These are phyloP conservation scores for Notarius quadriscutis DNA, from an alignment of 2,113 vertebrate genomes.

Conservation along the genomic window DNA sequence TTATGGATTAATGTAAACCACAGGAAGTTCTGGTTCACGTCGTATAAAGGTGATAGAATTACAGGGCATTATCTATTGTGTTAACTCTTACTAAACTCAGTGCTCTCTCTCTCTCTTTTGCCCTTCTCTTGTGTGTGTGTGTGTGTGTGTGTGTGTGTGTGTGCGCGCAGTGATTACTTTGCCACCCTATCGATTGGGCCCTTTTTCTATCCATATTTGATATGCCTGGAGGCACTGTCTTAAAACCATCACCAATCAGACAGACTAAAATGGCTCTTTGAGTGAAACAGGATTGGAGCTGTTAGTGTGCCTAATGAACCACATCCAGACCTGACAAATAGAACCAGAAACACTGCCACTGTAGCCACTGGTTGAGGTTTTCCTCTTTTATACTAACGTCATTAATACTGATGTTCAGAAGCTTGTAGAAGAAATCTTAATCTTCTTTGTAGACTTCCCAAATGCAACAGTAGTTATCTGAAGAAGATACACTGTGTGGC, in stretches of 20 bases:
- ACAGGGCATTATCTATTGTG: slow-evolving; percentile 40
- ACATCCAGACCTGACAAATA: slow-evolving; percentile 1
- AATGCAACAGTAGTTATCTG: background rate
- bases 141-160: slow-evolving; percentile 8
- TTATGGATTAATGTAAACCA: slow-evolving; percentile 62
- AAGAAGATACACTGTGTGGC: background rate
- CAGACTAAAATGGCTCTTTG: slow-evolving; percentile 41
- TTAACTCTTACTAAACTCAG: slow-evolving; percentile 14
- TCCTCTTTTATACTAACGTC: background rate
- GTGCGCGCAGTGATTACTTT: slow-evolving; percentile 69
- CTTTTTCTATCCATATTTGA: slow-evolving; percentile 76
- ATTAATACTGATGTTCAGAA: background rate
- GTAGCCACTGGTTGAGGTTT: background rate
- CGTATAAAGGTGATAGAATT: slow-evolving; percentile 25
- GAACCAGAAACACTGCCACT: background rate
- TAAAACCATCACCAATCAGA: slow-evolving; percentile 69
- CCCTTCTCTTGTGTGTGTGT: background rate
- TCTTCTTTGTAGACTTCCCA: background rate
- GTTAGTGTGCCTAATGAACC: slow-evolving; percentile 26
- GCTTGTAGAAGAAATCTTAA: background rate
- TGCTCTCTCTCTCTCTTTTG: background rate
- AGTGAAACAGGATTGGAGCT: slow-evolving; percentile 50
- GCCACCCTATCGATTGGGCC: slow-evolving; percentile 65
- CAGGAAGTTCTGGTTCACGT: slow-evolving; percentile 25
- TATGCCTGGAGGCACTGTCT: slow-evolving; percentile 66